Evolutionary conservation across 2,113 vertebrate genomes (phyloP), one percentile per base, ranked within the genome.

Genomic region (Pao palembangensis): DNA sequence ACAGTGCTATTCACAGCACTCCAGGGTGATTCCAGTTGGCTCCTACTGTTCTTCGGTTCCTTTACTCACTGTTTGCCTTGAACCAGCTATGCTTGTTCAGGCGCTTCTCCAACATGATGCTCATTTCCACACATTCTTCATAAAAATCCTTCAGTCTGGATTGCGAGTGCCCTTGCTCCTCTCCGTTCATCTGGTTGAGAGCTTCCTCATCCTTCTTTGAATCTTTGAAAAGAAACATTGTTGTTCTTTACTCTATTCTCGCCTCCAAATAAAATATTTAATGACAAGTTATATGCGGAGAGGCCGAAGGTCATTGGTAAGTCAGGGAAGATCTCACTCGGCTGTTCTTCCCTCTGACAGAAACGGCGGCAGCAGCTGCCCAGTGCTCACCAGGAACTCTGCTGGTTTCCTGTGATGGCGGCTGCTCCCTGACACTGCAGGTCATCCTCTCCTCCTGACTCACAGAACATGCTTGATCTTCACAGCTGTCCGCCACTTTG

Each of bases 21-120:
- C 82, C 21, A 17, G 69, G 65, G 75, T 74, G 78, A 82, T 67
- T 78, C 69, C 79, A 68, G 61, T 75, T 58, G 21, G 49, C 62
- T 75, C 71, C 64, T 64, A 58, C 80, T 75, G 64, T 73, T 67
- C 74, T 71, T 60, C 19, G 57, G 55, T 75, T 74, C 64, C 79
- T 79, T 67, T 74, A 89, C 91, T 91, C 84, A 92, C 90, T 87
- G 82, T 86, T 90, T 88, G 81, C 85, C 82, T 89, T 89, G 86
- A 90, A 87, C 76, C 82, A 80, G 61, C 79, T 86, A 67, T 89
- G 87, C 88, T 91, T 87, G 82, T 83, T 83, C 71, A 82, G 86
- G 86, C 83, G 21, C 4, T 25, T 75, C 60, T 85, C 88, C 86
- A 90, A 16, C 31, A 70, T 75, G 1, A 62, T 41, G 46, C 82